A percentile compares a stretch with the other conserved stretches of the same genome.
These are phyloP conservation scores for Adineta ricciae DNA, from an alignment of 2,888 invertebrate genomes.

Conservation along the genomic window DNA sequence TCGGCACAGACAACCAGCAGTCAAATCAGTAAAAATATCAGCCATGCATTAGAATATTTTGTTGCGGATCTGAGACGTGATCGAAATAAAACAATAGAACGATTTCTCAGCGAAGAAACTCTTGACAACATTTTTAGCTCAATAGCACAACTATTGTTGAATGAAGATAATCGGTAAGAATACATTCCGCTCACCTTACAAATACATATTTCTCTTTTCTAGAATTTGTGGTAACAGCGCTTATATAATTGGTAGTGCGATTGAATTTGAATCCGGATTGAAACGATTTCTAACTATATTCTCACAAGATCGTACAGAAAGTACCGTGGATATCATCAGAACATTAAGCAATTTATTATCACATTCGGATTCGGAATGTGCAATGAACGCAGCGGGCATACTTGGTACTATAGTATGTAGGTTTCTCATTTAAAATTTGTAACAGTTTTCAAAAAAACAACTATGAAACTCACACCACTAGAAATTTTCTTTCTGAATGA, in stretches of 20 bases:
- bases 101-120: constrained; percentile 45
- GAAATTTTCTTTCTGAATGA: neutral
- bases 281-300: constrained; percentile 42
- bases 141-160: constrained; percentile 43
- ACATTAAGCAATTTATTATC: constrained; percentile 45
- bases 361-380: constrained; percentile 47
- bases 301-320: constrained; percentile 37
- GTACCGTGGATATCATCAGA: constrained; percentile 40
- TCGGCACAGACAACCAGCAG: too few species aligned
- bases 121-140: constrained; percentile 48
- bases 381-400: constrained; percentile 51
- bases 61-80: constrained; percentile 47
- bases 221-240: constrained; percentile 49
- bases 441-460: neutral
- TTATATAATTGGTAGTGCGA: constrained; percentile 48
- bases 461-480: neutral
- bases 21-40: neutral
- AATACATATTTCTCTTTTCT: constrained; percentile 12
- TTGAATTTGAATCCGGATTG: constrained; percentile 47
- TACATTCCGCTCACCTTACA: neutral
- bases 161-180: constrained; percentile 43
- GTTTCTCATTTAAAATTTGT: neutral
- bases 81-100: constrained; percentile 44
- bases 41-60: constrained; percentile 43
- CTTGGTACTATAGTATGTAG: constrained; percentile 45